Conservation (phyloP, 64 coral and sea anemone species). For the Porites lutea region DNA sequence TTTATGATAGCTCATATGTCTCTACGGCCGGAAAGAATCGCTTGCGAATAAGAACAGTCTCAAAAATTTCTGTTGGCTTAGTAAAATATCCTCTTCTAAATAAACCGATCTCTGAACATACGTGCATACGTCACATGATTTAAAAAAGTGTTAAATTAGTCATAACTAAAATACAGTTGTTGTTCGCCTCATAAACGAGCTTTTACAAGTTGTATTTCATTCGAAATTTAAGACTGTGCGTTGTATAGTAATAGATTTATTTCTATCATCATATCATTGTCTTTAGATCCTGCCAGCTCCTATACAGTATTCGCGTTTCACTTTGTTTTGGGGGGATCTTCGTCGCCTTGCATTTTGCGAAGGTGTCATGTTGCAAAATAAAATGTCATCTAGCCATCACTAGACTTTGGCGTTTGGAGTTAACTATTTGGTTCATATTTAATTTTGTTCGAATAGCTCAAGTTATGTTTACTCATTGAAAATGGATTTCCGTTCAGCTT, state of each 20-base stretch:
- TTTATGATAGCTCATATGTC: not conserved
- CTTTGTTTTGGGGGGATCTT: too few relatives aligned
- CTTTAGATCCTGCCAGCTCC: too few relatives aligned
- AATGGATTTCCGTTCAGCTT: not conserved
- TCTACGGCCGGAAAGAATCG: not conserved
- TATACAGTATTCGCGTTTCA: too few relatives aligned
- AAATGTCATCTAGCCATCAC: not conserved
- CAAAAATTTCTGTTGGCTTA: not conserved
- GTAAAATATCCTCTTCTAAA: not conserved
- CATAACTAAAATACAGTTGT: too few relatives aligned
- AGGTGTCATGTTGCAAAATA: not conserved
- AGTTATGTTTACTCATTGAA: not conserved
- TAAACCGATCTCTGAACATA: too few relatives aligned
- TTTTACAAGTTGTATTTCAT: too few relatives aligned
- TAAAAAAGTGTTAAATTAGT: too few relatives aligned
- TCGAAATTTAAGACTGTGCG: too few relatives aligned
- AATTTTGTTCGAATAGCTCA: not conserved
- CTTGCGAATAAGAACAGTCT: not conserved
- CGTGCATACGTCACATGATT: too few relatives aligned
- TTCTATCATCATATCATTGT: too few relatives aligned
- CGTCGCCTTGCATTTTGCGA: not conserved
- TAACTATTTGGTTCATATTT: not conserved
- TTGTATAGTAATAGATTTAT: too few relatives aligned
- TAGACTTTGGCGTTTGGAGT: slow-evolving; percentile 8
- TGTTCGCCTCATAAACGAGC: not conserved